These are phyloP conservation scores for Phyllotis vaccarum DNA, from an alignment of 2,797 vertebrate species.

Conservation along the genomic window DNA sequence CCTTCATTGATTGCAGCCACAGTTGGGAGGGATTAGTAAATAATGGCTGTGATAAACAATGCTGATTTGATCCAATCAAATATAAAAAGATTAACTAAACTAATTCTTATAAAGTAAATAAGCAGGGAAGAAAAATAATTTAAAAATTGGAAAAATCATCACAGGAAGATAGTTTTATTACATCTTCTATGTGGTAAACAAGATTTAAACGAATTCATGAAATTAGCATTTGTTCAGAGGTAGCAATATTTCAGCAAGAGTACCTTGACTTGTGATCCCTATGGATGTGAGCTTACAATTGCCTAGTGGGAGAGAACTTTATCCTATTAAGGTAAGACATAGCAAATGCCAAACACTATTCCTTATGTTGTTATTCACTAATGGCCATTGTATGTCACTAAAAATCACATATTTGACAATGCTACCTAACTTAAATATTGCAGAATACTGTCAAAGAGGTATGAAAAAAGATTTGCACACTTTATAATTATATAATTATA, in stretches of 20 bases:
- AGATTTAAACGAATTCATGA: slow-evolving; percentile 34
- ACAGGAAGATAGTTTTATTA: not conserved
- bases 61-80: not conserved
- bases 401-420: not conserved
- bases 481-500: too few relatives aligned
- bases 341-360: not conserved
- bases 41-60: slow-evolving; percentile 46
- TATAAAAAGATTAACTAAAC: slow-evolving; percentile 4
- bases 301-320: not conserved
- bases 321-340: not conserved
- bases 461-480: not conserved
- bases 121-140: not conserved
- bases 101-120: not conserved
- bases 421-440: not conserved
- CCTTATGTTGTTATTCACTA: not conserved
- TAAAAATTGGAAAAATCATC: not conserved
- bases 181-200: not conserved
- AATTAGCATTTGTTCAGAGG: not conserved
- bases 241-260: not conserved
- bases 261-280: not conserved
- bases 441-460: not conserved
- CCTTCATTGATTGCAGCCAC: not conserved
- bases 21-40: not conserved
- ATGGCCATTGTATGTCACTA: not conserved
- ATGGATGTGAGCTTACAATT: not conserved